Percentiles rank a stretch among this genome's conserved stretches.
These are phyloP conservation scores for Siniperca scherzeri DNA, from an alignment of 2,797 vertebrate species.

Conservation along the genomic window DNA sequence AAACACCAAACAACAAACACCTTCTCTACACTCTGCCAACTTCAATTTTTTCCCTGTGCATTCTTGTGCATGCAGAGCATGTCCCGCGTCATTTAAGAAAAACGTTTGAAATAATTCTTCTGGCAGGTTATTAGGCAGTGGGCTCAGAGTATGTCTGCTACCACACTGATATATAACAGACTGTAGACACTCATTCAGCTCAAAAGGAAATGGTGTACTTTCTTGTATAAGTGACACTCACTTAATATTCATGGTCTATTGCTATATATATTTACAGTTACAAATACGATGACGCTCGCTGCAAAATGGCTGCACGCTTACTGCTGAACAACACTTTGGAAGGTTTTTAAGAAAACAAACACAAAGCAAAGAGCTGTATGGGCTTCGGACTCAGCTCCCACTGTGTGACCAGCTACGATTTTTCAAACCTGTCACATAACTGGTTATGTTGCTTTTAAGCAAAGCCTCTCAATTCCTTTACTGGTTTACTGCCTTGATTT, in stretches of 20 bases:
- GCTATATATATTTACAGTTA: neutral
- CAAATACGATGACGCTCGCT: neutral
- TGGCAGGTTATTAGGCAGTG: slow-evolving; percentile 27
- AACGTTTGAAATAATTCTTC: slow-evolving; percentile 26
- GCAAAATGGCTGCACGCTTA: neutral
- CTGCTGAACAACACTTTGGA: neutral
- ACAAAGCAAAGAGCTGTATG: neutral
- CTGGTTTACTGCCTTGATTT: slow-evolving; percentile 5
- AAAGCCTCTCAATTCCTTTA: neutral
- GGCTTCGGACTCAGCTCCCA: slow-evolving; percentile 10
- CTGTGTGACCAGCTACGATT: neutral
- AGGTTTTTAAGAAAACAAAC: slow-evolving; percentile 6
- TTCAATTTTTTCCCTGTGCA: neutral
- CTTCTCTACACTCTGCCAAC: neutral
- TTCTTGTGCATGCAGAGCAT: slow-evolving; percentile 7
- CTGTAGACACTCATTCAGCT: slow-evolving; percentile 7
- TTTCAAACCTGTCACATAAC: slow-evolving; percentile 5
- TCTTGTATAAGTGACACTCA: slow-evolving; percentile 13
- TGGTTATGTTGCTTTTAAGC: slow-evolving; percentile 4
- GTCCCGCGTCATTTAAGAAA: slow-evolving; percentile 19
- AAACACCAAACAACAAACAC: slow-evolving; percentile 22
- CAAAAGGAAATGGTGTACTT: neutral
- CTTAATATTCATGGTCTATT: slow-evolving; percentile 13
- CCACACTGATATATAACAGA: neutral
- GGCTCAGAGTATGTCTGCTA: neutral